phyloP scores from a whole-genome alignment of 2,797 vertebrate genomes.

The Sphenopsis melanotis region DNA sequence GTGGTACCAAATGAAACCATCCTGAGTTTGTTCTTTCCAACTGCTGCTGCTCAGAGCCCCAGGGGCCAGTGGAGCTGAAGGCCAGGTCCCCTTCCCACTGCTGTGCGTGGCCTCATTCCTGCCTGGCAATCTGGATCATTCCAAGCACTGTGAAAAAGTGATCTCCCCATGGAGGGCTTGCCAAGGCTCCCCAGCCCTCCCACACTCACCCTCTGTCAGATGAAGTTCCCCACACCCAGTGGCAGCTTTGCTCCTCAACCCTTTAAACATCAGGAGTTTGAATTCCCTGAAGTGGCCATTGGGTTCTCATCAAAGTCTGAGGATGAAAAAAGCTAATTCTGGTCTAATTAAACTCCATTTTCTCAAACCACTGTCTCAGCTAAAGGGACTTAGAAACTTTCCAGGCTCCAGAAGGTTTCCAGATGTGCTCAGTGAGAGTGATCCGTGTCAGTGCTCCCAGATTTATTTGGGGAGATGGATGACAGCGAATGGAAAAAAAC shows the following conservation, averaged over 20 bases:
- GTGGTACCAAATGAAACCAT: fast-evolving
- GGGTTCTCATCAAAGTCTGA: background rate
- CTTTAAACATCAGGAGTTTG: background rate
- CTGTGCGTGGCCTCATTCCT: background rate
- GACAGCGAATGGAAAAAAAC: background rate
- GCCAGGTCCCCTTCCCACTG: background rate
- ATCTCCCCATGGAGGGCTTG: background rate
- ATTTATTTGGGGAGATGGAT: background rate
- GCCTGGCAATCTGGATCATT: background rate
- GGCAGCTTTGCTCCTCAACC: background rate
- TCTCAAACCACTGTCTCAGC: background rate
- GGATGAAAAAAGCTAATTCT: background rate
- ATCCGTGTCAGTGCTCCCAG: background rate
- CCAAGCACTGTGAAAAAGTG: fast-evolving
- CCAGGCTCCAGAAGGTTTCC: background rate
- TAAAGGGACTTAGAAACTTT: background rate
- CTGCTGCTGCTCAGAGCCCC: background rate
- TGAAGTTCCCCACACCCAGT: background rate
- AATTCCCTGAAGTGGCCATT: background rate
- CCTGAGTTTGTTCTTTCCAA: background rate
- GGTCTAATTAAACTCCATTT: background rate
- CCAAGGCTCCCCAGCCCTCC: slow-evolving; percentile 6
- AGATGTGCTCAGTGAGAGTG: background rate
- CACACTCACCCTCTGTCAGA: background rate
- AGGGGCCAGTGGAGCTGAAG: background rate